phyloP scores from a whole-genome alignment of 2,113 vertebrate genomes.

The Cathartes aura region DNA sequence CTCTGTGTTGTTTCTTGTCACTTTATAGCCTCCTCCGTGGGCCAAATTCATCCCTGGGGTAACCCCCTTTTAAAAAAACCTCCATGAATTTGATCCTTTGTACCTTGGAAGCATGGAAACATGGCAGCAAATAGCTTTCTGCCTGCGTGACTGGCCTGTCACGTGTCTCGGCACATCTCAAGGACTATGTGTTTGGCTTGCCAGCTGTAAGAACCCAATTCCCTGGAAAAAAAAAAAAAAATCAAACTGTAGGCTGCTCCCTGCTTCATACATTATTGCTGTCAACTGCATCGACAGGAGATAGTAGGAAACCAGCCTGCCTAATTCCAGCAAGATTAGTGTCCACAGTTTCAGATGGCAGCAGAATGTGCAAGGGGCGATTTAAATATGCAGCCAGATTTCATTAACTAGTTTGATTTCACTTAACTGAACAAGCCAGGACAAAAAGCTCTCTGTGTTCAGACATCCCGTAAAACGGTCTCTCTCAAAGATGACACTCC shows the following conservation, averaged over 20 bases:
- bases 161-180: not conserved
- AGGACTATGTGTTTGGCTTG: not conserved
- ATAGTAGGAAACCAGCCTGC: not conserved
- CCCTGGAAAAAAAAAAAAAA: not conserved
- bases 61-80: not conserved
- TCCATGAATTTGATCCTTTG: not conserved
- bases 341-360: not conserved
- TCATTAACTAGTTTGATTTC: not conserved
- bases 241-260: not conserved
- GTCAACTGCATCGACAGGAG: constrained; percentile 8
- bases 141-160: constrained; percentile 25
- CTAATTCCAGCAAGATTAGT: not conserved
- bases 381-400: not conserved
- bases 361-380: not conserved
- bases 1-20: constrained; percentile 5
- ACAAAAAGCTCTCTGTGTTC: not conserved
- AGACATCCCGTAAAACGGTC: not conserved
- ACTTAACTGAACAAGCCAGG: not conserved
- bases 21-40: constrained; percentile 35
- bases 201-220: constrained; percentile 56
- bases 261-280: constrained; percentile 20
- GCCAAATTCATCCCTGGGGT: constrained; percentile 43
- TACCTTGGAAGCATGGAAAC: not conserved
- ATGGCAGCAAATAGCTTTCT: constrained; percentile 42
- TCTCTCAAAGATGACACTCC: not conserved